Evolutionary conservation across 2,113 vertebrate genomes (phyloP).

Genomic region (Phylloscopus trochilus): DNA sequence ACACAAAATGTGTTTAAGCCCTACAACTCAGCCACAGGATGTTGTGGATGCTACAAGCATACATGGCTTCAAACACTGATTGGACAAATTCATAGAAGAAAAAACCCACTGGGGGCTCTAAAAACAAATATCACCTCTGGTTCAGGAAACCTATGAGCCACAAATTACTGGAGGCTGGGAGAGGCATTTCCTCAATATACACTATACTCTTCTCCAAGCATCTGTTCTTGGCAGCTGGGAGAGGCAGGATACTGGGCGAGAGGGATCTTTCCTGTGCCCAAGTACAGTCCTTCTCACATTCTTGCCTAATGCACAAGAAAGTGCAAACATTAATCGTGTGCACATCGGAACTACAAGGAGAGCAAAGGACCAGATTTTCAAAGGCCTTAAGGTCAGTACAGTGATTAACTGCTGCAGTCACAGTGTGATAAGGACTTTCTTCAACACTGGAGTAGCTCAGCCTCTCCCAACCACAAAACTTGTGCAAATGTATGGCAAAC

Average conservation of each 20-base stretch:
- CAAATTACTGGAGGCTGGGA: conserved; percentile 54
- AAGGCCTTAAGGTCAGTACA: conserved; percentile 4
- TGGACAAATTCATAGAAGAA: conserved; percentile 1
- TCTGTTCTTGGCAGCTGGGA: conserved; percentile 39
- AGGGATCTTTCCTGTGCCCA: neutral
- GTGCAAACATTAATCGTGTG: neutral
- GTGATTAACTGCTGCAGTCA: neutral
- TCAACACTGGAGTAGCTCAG: neutral
- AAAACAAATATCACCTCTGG: conserved; percentile 60
- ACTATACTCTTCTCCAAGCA: conserved; percentile 23
- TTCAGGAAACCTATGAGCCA: conserved; percentile 53
- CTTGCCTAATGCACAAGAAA: neutral
- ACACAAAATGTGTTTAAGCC: neutral
- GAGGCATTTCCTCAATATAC: conserved; percentile 55
- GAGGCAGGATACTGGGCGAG: neutral
- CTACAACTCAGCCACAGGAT: conserved; percentile 23
- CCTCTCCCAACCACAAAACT: neutral
- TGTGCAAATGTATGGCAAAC: neutral
- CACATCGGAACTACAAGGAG: neutral
- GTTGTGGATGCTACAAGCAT: conserved; percentile 21
- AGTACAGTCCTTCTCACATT: neutral
- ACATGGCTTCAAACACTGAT: neutral
- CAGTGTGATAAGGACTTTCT: neutral
- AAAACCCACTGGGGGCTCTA: conserved; percentile 52
- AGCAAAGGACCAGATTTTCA: neutral